Evolutionary conservation across 2,888 invertebrate species (phyloP).

Genomic region (Dryomyza anilis): DNA sequence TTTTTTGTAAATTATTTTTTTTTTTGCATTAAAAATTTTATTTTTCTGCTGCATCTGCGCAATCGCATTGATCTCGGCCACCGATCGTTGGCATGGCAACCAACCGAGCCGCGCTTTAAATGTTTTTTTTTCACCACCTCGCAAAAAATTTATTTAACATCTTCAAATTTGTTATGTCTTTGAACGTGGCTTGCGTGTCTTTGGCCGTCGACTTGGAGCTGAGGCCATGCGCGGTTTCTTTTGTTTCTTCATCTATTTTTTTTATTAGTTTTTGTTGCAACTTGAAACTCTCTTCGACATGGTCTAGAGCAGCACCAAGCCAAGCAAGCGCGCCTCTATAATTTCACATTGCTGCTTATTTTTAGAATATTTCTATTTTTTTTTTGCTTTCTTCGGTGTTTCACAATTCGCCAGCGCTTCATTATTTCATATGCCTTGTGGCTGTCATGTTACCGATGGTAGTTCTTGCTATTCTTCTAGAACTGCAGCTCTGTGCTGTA

Average conservation of each 20-base stretch:
- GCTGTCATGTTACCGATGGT: no score
- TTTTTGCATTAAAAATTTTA: no score
- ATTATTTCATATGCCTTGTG: not conserved
- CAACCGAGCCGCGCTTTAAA: not conserved
- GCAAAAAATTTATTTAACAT: not conserved
- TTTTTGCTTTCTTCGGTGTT: not conserved
- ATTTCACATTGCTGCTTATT: constrained; percentile 15
- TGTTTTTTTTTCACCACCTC: not conserved
- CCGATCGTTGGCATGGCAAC: not conserved
- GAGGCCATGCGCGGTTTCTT: no score
- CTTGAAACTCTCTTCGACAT: not conserved
- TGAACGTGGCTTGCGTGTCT: not conserved
- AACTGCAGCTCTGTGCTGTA: not conserved
- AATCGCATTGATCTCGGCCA: not conserved
- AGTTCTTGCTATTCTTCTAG: not conserved
- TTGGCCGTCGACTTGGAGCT: not conserved
- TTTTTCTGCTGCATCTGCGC: not conserved
- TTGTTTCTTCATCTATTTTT: not conserved
- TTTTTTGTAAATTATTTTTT: no score
- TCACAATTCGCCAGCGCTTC: not conserved
- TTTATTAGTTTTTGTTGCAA: not conserved
- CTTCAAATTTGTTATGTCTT: constrained; percentile 6
- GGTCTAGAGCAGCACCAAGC: constrained; percentile 5
- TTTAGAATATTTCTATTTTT: constrained; percentile 7
- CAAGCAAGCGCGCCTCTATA: constrained; percentile 10